Conservation (phyloP, 2,888 invertebrate species). For the Coremacera marginata region DNA sequence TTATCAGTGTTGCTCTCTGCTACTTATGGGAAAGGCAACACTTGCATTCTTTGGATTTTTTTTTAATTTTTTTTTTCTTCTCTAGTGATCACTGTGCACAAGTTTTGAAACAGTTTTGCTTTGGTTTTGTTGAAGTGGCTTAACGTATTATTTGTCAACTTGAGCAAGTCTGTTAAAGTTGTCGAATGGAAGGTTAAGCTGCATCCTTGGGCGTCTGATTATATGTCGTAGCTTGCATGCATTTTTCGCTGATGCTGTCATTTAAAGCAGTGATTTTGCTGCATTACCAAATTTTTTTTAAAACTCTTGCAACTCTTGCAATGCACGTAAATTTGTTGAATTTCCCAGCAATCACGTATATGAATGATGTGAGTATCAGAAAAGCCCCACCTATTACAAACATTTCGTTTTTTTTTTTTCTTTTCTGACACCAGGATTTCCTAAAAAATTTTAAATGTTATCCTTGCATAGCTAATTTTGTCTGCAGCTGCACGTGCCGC, state of each 20-base stretch:
- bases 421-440: too few relatives aligned
- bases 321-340: background rate
- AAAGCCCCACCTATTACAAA: too few relatives aligned
- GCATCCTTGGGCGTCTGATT: too few relatives aligned
- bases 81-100: too few relatives aligned
- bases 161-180: background rate
- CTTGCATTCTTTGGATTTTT: too few relatives aligned
- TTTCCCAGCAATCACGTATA: background rate
- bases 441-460: too few relatives aligned
- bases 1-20: background rate
- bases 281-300: too few relatives aligned
- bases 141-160: background rate
- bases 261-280: background rate
- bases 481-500: constrained; percentile 44
- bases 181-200: background rate
- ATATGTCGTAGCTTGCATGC: too few relatives aligned
- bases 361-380: background rate
- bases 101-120: background rate
- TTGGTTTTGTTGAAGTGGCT: constrained; percentile 3
- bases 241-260: too few relatives aligned
- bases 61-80: too few relatives aligned
- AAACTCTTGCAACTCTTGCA: background rate
- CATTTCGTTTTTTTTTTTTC: too few relatives aligned
- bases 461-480: background rate
- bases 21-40: too few relatives aligned